Conservation (phyloP, 2,113 vertebrate genomes). For the Serilophus lunatus region DNA sequence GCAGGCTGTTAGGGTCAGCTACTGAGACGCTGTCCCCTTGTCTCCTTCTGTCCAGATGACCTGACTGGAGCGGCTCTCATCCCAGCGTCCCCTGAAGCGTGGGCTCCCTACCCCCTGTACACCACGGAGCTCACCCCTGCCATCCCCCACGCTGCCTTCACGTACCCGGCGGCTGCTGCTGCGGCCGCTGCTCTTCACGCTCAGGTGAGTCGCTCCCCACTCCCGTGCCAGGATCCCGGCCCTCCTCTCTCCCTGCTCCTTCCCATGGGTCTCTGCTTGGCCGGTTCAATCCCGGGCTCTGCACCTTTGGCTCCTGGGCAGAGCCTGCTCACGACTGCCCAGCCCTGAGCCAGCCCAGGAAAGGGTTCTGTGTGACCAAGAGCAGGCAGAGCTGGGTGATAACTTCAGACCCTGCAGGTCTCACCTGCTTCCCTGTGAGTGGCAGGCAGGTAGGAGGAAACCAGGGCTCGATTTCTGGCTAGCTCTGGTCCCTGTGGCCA, state of each 20-base stretch:
- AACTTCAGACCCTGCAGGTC: neutral
- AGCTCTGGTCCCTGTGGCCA: neutral
- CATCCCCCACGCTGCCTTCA: conserved; percentile 92
- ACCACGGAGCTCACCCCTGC: conserved; percentile 93
- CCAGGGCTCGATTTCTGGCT: neutral
- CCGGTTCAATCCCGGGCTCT: neutral
- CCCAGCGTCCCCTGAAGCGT: conserved; percentile 92
- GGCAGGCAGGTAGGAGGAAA: neutral
- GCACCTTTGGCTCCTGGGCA: neutral
- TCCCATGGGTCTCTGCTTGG: neutral
- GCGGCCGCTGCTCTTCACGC: conserved; percentile 92
- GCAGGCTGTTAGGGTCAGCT: neutral
- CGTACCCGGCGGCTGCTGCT: conserved; percentile 88
- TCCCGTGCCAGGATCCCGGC: rapidly evolving
- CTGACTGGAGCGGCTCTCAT: conserved; percentile 95
- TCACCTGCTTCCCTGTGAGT: neutral
- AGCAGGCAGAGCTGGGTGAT: neutral
- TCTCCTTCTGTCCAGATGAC: conserved; percentile 81
- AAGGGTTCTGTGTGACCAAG: rapidly evolving
- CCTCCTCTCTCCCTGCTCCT: neutral
- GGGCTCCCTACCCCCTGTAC: conserved; percentile 96
- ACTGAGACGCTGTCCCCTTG: neutral
- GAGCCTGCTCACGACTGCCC: neutral
- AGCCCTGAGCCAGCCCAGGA: neutral
- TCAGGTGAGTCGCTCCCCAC: conserved; percentile 79